These are phyloP conservation scores for Myocastor coypus DNA, from an alignment of 2,113 vertebrate species.

Conservation along the genomic window DNA sequence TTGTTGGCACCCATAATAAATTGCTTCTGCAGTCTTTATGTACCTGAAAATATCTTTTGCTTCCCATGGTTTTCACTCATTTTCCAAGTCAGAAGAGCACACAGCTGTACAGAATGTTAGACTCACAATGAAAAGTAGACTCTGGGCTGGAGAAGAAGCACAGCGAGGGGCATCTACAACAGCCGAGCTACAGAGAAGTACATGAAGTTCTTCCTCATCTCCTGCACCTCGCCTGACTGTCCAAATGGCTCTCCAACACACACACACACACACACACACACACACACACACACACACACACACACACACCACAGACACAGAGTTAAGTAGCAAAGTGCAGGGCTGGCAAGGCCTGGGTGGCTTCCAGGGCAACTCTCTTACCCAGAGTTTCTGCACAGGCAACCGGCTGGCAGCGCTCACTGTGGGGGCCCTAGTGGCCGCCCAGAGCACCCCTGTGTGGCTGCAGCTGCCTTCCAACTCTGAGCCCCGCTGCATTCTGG, in stretches of 20 bases:
- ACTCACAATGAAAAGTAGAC: neutral
- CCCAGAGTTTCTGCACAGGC: neutral
- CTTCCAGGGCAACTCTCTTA: neutral
- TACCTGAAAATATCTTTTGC: neutral
- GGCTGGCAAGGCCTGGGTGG: neutral
- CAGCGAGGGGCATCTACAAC: neutral
- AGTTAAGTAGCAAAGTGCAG: neutral
- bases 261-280: too few relatives aligned
- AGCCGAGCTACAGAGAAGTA: neutral
- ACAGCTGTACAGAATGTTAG: neutral
- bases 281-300: neutral
- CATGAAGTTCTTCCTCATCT: neutral
- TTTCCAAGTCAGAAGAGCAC: slow-evolving; percentile 51
- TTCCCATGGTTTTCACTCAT: neutral
- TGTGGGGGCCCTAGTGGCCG: neutral
- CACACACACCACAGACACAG: neutral
- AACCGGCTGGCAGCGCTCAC: neutral
- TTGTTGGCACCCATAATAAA: neutral
- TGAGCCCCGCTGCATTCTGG: neutral
- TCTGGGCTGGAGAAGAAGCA: rapidly evolving
- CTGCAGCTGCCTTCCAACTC: neutral
- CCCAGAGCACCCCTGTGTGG: neutral
- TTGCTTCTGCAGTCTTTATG: neutral
- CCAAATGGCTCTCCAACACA: neutral
- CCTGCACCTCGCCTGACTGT: neutral